Conservation (phyloP, 2,797 vertebrate genomes). For the Eleutherodactylus coqui region DNA sequence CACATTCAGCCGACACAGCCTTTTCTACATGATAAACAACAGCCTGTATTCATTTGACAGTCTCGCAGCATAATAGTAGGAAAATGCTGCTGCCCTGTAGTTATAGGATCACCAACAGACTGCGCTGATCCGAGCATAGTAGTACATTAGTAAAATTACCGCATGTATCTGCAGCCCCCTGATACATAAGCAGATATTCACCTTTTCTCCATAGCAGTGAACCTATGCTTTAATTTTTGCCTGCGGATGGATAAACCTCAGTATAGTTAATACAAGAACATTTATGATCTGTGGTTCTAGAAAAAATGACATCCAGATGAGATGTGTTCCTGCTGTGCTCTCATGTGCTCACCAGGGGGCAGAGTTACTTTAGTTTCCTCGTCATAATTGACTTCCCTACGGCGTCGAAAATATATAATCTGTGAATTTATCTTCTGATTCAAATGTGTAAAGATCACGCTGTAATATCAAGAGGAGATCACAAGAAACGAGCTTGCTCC, state of each 20-base stretch:
- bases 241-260: background rate
- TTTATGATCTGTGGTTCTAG: slow-evolving; percentile 14
- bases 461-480: background rate
- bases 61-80: background rate
- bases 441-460: background rate
- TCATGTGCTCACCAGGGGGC: slow-evolving; percentile 37
- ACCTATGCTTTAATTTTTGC: background rate
- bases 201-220: background rate
- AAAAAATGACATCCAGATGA: background rate
- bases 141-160: background rate
- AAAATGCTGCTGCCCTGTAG: background rate
- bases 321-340: background rate
- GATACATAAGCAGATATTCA: background rate
- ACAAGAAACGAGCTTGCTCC: background rate
- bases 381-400: background rate
- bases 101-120: background rate
- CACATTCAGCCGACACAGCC: background rate
- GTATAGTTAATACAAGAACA: background rate
- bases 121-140: background rate
- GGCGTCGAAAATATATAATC: background rate
- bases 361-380: slow-evolving; percentile 6
- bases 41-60: background rate
- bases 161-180: background rate
- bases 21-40: background rate
- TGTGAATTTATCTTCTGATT: background rate